A percentile compares a stretch with the other conserved stretches of the same genome.
Evolutionary conservation across 2,888 invertebrate genomes (phyloP).

Genomic region (Macaria notata): DNA sequence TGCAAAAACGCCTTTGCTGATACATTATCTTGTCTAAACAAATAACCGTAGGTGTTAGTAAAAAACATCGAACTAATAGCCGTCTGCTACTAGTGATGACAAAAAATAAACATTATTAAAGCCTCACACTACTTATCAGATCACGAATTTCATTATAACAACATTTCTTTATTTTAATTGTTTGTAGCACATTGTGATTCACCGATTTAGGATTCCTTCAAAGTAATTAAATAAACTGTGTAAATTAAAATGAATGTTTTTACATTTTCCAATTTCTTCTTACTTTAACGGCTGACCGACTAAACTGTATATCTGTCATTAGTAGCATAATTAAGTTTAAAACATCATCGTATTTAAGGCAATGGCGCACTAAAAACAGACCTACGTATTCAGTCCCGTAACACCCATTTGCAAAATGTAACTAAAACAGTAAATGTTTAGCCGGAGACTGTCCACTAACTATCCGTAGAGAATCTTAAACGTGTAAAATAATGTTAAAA

Average conservation of each 20-base stretch:
- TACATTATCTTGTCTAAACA: conserved; percentile 59
- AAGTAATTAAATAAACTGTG: too few relatives aligned
- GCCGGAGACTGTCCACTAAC: conserved; percentile 15
- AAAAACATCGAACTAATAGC: conserved; percentile 44
- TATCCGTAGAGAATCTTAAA: conserved; percentile 28
- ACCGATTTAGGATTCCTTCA: too few relatives aligned
- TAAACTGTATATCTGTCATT: too few relatives aligned
- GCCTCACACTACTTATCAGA: conserved; percentile 28
- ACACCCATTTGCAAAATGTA: conserved; percentile 18
- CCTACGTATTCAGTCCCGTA: conserved; percentile 12
- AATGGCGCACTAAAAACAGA: conserved; percentile 7
- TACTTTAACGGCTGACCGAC: too few relatives aligned
- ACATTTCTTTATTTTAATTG: background rate
- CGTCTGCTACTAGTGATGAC: conserved; percentile 36
- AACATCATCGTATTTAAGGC: background rate
- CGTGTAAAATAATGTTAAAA: conserved; percentile 22
- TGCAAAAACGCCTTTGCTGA: conserved; percentile 46
- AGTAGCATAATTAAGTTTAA: too few relatives aligned
- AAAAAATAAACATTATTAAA: conserved; percentile 28
- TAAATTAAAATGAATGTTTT: too few relatives aligned
- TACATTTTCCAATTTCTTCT: too few relatives aligned
- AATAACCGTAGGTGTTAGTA: conserved; percentile 46
- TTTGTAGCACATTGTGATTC: background rate
- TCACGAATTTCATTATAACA: conserved; percentile 10
- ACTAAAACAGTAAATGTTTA: conserved; percentile 18